Base-by-base conservation (phyloP, 2,113 vertebrate genomes). In the Dicaeum eximium region DNA sequence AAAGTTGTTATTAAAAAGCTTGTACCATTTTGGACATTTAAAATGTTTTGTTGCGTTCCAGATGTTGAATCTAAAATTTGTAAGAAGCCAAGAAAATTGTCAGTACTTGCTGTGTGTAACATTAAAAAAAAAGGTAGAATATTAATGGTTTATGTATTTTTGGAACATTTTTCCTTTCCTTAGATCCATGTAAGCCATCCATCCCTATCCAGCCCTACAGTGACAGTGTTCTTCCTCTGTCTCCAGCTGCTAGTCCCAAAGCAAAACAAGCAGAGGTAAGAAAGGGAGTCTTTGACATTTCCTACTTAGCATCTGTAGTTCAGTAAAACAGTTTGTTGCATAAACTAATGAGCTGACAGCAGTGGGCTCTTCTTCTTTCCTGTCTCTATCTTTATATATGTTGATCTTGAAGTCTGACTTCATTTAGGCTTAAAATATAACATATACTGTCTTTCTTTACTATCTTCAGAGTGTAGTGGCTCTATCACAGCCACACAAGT, bases 181-280 rank as follows among this genome's bases (percentile, higher is more conserved):
- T 91, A 98, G 98, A 84, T 92, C 86, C 72, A 7, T 96, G 87
- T 90, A 97, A 86, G 51, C 80, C 82, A 15, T 74, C 92, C 56
- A 60, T 80, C 61, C 95, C 95, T 15, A 16, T 58, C 54, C 73
- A 24, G 38, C 54, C 94, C 47, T 71, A 92, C 18, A 73, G 37
- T 53, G 95, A 97, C 30, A 92, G 21, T 37, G 50, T 88, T 51
- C 85, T 82, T 82, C 93, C 90, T 30, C 70, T 86, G 47, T 95
- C 96, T 79, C 91, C 95, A 20, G 74, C 40, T 77, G 90, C 77
- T 21, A 98, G 95, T 88, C 97, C 95, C 5, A 65, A 51, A 86
- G 86, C 83, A 87, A 92, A 96, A 80, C 50, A 90, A 94, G 58
- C 61, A 78, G 97, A 98, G 97, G 98, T 98, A 97, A 96, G 96